Evolutionary conservation across 2,113 vertebrate genomes (phyloP), one percentile per base, ranked within the genome.

Genomic region (Phoenicopterus ruber): DNA sequence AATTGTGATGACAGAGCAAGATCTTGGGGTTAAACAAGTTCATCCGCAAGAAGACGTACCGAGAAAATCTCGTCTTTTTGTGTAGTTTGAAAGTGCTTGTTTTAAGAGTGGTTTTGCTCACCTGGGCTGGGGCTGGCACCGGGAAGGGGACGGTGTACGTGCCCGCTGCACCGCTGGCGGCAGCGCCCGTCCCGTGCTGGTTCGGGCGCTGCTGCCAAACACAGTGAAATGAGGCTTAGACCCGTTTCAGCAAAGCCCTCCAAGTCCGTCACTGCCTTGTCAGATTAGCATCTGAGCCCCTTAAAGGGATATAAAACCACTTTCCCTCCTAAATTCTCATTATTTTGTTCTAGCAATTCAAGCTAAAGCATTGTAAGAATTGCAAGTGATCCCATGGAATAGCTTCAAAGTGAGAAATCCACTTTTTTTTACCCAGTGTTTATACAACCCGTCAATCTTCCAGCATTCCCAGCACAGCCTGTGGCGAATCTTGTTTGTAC

Each of bases 81-180:
- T 25, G 19, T 5, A 5, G 16, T 3, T 55, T 24, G 47, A 20
- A 74, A 78, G 7, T 11, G 5, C 47, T 55, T 70, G 10, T 42
- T 44, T 31, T 10, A 7, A 72, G 62, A 76, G 61, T 9, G 24
- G 22, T 63, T 78, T 71, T 2, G 1, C 34, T 70, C 78, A n/a
- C 44, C 49, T 46, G 76, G 58, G 25, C 42, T 13, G 8, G 28
- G 31, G 32, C 31, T 11, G 49, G 36, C 21, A 17, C 36, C 13
- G 13, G 58, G 40, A 31, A 13, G 17, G 22, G 61, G n/a, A 6
- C 28, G 66, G 17, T 22, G 42, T 31, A 9, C 0, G 2, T 10
- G 19, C n/a, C 1, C 2, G 0, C 47, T 38, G 38, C 47, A 52
- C 22, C 0, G 3, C 13, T 13, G 62, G 79, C 8, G 0, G 32